Base-by-base conservation (phyloP, 2,113 vertebrate genomes). In the Channa maculata region DNA sequence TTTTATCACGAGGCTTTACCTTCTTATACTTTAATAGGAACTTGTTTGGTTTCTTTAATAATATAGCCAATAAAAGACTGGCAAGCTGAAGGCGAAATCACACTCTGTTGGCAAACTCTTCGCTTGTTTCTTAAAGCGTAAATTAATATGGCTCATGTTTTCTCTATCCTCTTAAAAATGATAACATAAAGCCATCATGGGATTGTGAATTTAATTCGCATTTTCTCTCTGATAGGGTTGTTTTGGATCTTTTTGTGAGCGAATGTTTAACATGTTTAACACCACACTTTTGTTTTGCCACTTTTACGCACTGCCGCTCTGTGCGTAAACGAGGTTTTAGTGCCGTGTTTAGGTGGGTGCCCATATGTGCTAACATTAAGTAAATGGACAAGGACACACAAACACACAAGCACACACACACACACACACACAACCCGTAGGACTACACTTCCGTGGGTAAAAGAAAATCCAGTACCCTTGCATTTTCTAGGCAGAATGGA, bases 401-500 rank as follows among this genome's bases (percentile, higher is more conserved):
- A 75, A 64, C 75, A 48, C 38, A 69, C 57, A 78, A 64, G 53
- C 78, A 64, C 71, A 79, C 72, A 68, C 74, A 75, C 63, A 63
- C 38, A 77, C 72, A 58, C 64, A 43, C 69, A 71, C 39, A 57
- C 46, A 75, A 5, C 39, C 34, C 44, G 44, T 52, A 45, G 61
- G 75, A 63, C 83, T 79, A 71, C 72, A 75, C 64, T 76, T 87
- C 85, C 87, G 77, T 80, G 78, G 64, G 50, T 57, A 87, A 71
- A 93, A 90, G 82, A 65, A 82, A 83, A 85, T 90, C 77, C 68
- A 41, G 74, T 74, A 77, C 70, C 89, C 87, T 84, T 74, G 83
- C 81, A 65, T 83, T 91, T 88, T 84, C 78, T 67, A 83, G 50
- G 70, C 83, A 81, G 86, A 86, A 91, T 89, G 88, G 82, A 74